A percentile compares a stretch with the other conserved stretches of the same genome.
Conservation (phyloP, 2,797 vertebrate species). For the Acipenser oxyrinchus region DNA sequence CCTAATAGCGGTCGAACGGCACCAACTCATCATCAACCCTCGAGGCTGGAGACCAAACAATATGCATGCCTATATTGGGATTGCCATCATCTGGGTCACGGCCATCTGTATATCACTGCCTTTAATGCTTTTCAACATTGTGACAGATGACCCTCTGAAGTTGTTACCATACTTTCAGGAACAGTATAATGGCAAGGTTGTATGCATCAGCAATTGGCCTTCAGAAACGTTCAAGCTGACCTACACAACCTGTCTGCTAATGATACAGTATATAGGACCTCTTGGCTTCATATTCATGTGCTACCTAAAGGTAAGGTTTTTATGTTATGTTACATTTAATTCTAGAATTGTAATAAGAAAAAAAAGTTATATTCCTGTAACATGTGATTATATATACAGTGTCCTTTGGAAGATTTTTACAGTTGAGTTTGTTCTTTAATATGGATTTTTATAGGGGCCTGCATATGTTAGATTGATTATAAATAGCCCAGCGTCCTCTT, state of each 20-base stretch:
- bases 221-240: slow-evolving; percentile 61
- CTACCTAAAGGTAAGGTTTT: slow-evolving; percentile 72
- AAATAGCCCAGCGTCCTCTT: background rate
- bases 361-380: too few species aligned
- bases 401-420: slow-evolving; percentile 5
- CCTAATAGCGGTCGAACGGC: slow-evolving; percentile 72
- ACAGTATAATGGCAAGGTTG: slow-evolving; percentile 67
- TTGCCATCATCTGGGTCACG: slow-evolving; percentile 67
- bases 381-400: background rate
- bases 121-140: slow-evolving; percentile 62
- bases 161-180: slow-evolving; percentile 55
- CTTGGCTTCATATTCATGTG: slow-evolving; percentile 80
- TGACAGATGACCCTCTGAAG: slow-evolving; percentile 68
- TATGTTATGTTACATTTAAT: slow-evolving; percentile 6
- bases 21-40: slow-evolving; percentile 76
- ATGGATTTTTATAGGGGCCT: background rate
- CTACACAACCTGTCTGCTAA: slow-evolving; percentile 68
- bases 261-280: slow-evolving; percentile 72
- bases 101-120: slow-evolving; percentile 66
- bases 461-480: background rate
- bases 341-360: background rate
- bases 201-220: slow-evolving; percentile 71
- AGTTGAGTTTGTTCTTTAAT: background rate
- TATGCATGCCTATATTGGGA: slow-evolving; percentile 68
- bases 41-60: slow-evolving; percentile 73